Evolutionary conservation across 2,797 vertebrate species (phyloP), one percentile per base, ranked within the genome.

Genomic region (Sitta carolinensis): DNA sequence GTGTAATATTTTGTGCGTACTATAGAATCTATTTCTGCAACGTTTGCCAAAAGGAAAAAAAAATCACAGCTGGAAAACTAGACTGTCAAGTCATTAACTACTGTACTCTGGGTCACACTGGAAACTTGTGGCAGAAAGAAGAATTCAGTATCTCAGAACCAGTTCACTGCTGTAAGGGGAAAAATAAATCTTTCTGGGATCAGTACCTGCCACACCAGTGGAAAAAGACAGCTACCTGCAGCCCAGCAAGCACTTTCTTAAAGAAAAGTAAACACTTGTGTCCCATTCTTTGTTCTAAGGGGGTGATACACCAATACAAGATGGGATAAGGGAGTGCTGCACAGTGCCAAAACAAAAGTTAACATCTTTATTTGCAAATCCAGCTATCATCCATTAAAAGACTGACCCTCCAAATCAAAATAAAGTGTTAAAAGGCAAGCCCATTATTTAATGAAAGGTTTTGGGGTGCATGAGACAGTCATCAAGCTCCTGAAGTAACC

Each of bases 301-400:
- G 0, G 5, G 9, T n/a, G 38, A 61, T 22, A 9, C 0, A 0
- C n/a, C 19, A 68, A 9, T 21, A 72, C 40, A 61, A 19, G 13
- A 21, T 27, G 29, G 21, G 20, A 26, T 76, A 80, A 76, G 9
- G 9, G 15, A 70, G 13, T 62, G 16, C 63, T 30, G 16, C 10
- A 4, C 27, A 17, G 10, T 30, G 10, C 45, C 25, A 58, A 74
- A 84, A 16, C 22, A 45, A n/a, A 81, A 67, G 15, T 29, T 52
- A 61, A 32, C 5, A 64, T 11, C 4, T 84, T 81, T 67, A 48
- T 40, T 63, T 77, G 36, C 30, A 81, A 87, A 66, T 57, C 13
- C 10, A 47, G 17, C 13, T 67, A 11, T 63, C 19, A 51, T 6
- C 23, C 5, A 7, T 30, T 45, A 15, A 12, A 69, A 95, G 36